phyloP scores from a whole-genome alignment of 2,797 vertebrate genomes.

The Crypturellus tataupa region DNA sequence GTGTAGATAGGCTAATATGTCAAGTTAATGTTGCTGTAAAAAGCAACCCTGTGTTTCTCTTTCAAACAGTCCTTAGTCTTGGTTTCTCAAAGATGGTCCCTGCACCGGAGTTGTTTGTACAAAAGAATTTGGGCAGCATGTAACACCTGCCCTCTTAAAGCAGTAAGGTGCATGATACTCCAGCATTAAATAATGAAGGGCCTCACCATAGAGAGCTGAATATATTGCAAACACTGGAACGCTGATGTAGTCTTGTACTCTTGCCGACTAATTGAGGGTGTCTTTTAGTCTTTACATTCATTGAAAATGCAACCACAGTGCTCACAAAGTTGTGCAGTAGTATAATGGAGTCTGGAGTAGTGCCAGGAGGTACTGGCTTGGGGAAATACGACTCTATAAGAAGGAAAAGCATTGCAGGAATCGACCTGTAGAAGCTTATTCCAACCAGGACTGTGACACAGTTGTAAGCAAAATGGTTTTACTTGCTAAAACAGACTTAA shows the following conservation, averaged over 20 bases:
- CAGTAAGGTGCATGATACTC: neutral
- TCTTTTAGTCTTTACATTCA: slow-evolving; percentile 27
- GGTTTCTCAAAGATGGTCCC: neutral
- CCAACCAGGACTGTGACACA: neutral
- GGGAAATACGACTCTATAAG: neutral
- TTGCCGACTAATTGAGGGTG: slow-evolving; percentile 34
- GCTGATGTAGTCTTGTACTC: slow-evolving; percentile 24
- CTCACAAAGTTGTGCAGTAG: neutral
- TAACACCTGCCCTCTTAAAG: neutral
- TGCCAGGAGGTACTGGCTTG: neutral
- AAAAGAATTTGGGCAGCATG: neutral
- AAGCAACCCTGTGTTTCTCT: neutral
- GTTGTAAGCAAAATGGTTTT: neutral
- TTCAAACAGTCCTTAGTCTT: neutral
- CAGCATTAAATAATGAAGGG: neutral
- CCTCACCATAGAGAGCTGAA: neutral
- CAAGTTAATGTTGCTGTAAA: neutral
- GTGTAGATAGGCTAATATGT: neutral
- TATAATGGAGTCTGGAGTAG: neutral
- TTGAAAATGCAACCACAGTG: neutral
- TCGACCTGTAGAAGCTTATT: neutral
- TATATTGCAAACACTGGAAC: neutral
- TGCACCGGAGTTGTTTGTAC: neutral
- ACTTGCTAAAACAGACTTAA: neutral
- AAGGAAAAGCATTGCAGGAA: neutral